phyloP scores from a whole-genome alignment of 2,113 vertebrate species.

The Trichechus manatus region DNA sequence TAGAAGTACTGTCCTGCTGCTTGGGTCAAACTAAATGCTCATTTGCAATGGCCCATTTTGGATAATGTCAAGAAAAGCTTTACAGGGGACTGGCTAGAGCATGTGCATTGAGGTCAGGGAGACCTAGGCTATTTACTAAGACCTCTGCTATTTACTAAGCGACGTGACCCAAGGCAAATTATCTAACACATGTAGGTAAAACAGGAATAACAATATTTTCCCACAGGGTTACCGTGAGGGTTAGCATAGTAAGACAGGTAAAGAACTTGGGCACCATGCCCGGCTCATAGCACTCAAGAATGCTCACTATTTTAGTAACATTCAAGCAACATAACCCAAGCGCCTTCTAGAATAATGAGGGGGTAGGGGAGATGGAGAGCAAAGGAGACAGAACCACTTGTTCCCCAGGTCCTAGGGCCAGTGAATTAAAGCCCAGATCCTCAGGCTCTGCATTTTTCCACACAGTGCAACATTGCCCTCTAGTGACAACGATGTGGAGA shows the following conservation, averaged over 20 bases:
- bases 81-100: not conserved
- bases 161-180: not conserved
- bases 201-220: not conserved
- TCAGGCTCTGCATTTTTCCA: not conserved
- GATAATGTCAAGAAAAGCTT: conserved; percentile 3
- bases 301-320: conserved; percentile 26
- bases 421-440: not conserved
- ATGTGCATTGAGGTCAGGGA: not conserved
- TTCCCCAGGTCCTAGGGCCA: not conserved
- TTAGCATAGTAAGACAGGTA: not conserved
- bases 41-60: not conserved
- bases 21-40: not conserved
- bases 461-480: conserved; percentile 80
- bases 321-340: conserved; percentile 18
- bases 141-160: not conserved
- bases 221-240: not conserved
- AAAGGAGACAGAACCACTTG: not conserved
- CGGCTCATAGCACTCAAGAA: not conserved
- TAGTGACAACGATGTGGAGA: conserved; percentile 37
- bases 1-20: not conserved
- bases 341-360: conserved; percentile 26
- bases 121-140: not conserved
- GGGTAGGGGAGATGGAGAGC: not conserved
- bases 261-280: not conserved
- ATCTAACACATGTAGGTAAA: not conserved